Evolutionary conservation across 1,140 invertebrate species (phyloP), one percentile per base, ranked within the genome.

Genomic region (Tetragonula clypearis): DNA sequence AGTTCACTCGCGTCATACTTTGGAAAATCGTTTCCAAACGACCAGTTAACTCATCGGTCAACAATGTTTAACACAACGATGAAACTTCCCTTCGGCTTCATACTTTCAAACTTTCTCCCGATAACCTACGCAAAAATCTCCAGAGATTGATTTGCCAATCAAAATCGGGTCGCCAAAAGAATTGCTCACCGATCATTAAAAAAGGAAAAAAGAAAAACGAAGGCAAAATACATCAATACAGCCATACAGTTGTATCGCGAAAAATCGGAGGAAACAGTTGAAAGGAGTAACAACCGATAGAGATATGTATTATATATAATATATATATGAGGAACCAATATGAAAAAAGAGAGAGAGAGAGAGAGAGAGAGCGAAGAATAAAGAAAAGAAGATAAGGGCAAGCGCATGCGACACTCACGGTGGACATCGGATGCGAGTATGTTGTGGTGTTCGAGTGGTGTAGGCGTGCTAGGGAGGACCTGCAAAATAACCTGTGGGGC

Each of bases 321-420:
- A 17, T 56, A 56, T 58, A 58, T 58, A 86, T 23, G 14, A 23
- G 1, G 41, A 49, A 26, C 49, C 65, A 75, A 76, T 30, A 35
- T n/a, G 2, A 26, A 21, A 21, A 55, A 3, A 35, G 8, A 49
- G 41, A 49, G 41, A 49, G 41, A 49, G 41, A 49, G 41, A 41
- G 41, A 49, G 41, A 49, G 41, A 41, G 26, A n/a, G 12, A 60
- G 15, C 1, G 41, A 71, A 17, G 26, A 87, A 81, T 15, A 87
- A 77, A 77, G 49, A 71, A 86, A 82, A 41, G 8, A 89, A 88
- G 72, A 90, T 88, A 90, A 90, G 86, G 94, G 92, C 93, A 93
- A 91, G 94, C 94, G 94, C 94, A 94, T 94, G 95, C 95, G 96
- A 96, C 96, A 97, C 96, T 97, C 97, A 97, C 97, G 96, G 93